Percentiles rank a stretch among this genome's conserved stretches.
Conservation (phyloP, 2,888 invertebrate species). For the Auanema freiburgensis region DNA sequence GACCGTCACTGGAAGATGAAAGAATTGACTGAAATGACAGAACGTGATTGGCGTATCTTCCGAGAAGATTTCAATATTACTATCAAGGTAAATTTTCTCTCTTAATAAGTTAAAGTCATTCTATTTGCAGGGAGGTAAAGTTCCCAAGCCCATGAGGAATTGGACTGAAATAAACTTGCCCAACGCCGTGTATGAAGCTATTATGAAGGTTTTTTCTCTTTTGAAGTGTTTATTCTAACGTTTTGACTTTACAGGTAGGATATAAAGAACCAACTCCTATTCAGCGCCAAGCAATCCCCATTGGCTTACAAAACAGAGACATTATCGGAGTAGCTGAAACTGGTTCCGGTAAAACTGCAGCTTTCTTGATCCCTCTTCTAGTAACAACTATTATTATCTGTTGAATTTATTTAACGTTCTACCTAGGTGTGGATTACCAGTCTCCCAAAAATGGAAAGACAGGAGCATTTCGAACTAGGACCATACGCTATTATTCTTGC, state of each 20-base stretch:
- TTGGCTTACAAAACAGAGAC: conserved; percentile 77
- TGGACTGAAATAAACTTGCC: conserved; percentile 94
- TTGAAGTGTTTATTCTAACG: neutral
- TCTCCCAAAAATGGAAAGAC: conserved; percentile 85
- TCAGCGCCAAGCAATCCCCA: conserved; percentile 97
- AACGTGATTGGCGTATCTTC: conserved; percentile 99
- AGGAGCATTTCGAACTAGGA: conserved; percentile 69
- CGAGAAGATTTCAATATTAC: conserved; percentile 98
- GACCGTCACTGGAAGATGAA: conserved; percentile 99
- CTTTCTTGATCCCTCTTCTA: conserved; percentile 92
- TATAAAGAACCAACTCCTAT: conserved; percentile 90
- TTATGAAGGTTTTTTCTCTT: conserved; percentile 78
- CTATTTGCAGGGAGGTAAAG: conserved; percentile 75
- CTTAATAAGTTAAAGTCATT: neutral
- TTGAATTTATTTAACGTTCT: neutral
- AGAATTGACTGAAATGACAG: conserved; percentile 86
- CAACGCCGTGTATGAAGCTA: conserved; percentile 86
- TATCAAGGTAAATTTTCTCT: conserved; percentile 73
- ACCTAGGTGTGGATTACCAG: conserved; percentile 85
- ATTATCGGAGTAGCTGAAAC: conserved; percentile 99
- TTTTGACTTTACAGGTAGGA: conserved; percentile 27
- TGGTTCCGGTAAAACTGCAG: conserved; percentile 96
- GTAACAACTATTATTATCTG: conserved; percentile 66
- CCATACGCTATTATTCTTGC: conserved; percentile 98
- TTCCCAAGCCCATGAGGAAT: conserved; percentile 90